Percentiles rank a stretch among this genome's conserved stretches.
Evolutionary conservation across 2,888 invertebrate genomes (phyloP).

Genomic region (Theretra japonica): DNA sequence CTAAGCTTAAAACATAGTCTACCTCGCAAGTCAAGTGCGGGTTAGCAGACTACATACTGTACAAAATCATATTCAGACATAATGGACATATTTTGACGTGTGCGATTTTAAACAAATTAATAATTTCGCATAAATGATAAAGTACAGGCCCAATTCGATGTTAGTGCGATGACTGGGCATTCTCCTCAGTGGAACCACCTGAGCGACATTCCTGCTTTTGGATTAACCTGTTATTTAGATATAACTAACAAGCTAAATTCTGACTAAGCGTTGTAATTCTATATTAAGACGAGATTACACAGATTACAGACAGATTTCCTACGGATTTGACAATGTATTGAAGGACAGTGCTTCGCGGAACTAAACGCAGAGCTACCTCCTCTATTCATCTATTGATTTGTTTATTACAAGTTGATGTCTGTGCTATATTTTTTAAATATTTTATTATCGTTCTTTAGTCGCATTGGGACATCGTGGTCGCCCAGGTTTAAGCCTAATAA

Average conservation of each 20-base stretch:
- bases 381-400: not conserved
- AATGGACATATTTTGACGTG: too few relatives aligned
- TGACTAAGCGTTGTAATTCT: slow-evolving; percentile 15
- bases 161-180: not conserved
- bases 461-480: too few relatives aligned
- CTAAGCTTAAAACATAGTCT: too few relatives aligned
- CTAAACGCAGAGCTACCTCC: not conserved
- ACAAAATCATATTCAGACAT: too few relatives aligned
- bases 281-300: slow-evolving; percentile 10
- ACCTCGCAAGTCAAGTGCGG: too few relatives aligned
- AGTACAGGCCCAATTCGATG: not conserved
- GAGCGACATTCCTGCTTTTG: slow-evolving; percentile 20
- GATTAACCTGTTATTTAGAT: slow-evolving; percentile 20
- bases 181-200: slow-evolving; percentile 1
- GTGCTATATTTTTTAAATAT: too few relatives aligned
- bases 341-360: not conserved
- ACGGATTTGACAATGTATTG: not conserved
- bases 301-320: slow-evolving; percentile 2
- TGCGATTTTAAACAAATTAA: not conserved
- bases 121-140: not conserved
- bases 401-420: too few relatives aligned
- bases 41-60: too few relatives aligned
- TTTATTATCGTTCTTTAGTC: too few relatives aligned
- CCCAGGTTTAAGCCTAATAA: too few relatives aligned
- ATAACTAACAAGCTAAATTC: slow-evolving; percentile 17